Percentiles rank a stretch among this genome's conserved stretches.
Conservation (phyloP, 1,140 invertebrate species). For the Pseudomyrmex cubaensis region DNA sequence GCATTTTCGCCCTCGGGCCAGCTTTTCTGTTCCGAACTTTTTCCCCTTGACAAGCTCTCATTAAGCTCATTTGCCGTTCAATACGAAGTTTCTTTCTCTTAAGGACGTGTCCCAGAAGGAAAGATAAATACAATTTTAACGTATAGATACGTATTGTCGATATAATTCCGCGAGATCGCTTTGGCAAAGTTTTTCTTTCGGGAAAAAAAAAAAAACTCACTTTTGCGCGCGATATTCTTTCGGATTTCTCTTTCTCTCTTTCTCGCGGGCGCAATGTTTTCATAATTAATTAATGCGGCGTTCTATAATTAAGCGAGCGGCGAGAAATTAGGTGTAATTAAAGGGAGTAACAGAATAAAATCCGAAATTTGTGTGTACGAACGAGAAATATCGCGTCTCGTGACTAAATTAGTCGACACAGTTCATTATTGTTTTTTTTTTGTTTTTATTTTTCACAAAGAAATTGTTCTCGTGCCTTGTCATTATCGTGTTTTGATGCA, state of each 20-base stretch:
- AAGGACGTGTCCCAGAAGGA: constrained; percentile 5
- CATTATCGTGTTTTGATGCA: too few species aligned
- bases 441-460: too few species aligned
- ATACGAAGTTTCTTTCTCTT: constrained; percentile 72
- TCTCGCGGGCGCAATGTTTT: not conserved
- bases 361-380: not conserved
- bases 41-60: constrained; percentile 72
- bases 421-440: too few species aligned
- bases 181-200: not conserved
- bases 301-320: constrained; percentile 21
- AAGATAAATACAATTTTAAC: constrained; percentile 31
- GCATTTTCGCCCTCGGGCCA: constrained; percentile 68
- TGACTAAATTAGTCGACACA: too few species aligned
- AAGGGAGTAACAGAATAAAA: constrained; percentile 26
- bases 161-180: not conserved
- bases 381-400: too few species aligned
- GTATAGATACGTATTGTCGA: not conserved
- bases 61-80: constrained; percentile 78
- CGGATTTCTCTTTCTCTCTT: too few species aligned
- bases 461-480: too few species aligned
- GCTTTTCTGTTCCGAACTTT: constrained; percentile 70
- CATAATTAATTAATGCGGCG: constrained; percentile 36
- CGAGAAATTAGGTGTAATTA: not conserved
- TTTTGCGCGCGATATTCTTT: not conserved
- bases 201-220: not conserved